phyloP scores from a whole-genome alignment of 2,797 vertebrate genomes.

The Siniperca obscura region DNA sequence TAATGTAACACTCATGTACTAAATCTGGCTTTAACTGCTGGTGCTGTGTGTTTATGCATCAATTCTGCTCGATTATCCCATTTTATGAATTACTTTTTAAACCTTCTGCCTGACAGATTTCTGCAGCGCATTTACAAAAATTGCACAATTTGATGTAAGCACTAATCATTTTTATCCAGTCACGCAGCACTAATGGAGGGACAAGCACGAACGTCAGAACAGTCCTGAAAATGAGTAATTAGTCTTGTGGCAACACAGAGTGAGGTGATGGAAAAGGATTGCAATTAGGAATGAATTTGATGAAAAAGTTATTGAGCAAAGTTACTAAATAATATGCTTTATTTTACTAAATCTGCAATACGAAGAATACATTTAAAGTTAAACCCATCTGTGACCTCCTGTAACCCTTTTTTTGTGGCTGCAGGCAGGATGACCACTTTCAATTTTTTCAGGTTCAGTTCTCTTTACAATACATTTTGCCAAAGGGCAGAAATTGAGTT shows the following conservation, averaged over 20 bases:
- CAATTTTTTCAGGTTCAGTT: conserved; percentile 18
- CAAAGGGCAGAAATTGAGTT: conserved; percentile 42
- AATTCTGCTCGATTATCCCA: conserved; percentile 44
- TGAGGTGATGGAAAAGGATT: conserved; percentile 35
- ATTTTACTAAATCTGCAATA: conserved; percentile 27
- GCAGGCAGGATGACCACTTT: conserved; percentile 16
- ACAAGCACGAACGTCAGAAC: conserved; percentile 47
- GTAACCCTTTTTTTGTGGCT: conserved; percentile 15
- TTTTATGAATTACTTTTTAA: conserved; percentile 59
- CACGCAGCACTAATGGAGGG: conserved; percentile 62
- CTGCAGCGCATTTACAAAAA: conserved; percentile 52
- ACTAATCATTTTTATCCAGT: conserved; percentile 64
- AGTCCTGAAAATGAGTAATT: conserved; percentile 61
- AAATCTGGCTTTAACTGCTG: conserved; percentile 18
- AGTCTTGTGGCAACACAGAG: conserved; percentile 42
- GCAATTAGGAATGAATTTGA: conserved; percentile 54
- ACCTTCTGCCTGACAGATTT: conserved; percentile 45
- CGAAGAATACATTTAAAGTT: conserved; percentile 25
- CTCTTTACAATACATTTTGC: conserved; percentile 45
- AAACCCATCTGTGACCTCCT: conserved; percentile 24
- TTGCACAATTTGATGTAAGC: conserved; percentile 40
- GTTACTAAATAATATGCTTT: background rate
- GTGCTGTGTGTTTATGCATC: conserved; percentile 32
- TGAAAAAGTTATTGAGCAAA: conserved; percentile 24
- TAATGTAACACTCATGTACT: conserved; percentile 9